Conservation (phyloP, 2,113 vertebrate species). For the Cnemophilus loriae region DNA sequence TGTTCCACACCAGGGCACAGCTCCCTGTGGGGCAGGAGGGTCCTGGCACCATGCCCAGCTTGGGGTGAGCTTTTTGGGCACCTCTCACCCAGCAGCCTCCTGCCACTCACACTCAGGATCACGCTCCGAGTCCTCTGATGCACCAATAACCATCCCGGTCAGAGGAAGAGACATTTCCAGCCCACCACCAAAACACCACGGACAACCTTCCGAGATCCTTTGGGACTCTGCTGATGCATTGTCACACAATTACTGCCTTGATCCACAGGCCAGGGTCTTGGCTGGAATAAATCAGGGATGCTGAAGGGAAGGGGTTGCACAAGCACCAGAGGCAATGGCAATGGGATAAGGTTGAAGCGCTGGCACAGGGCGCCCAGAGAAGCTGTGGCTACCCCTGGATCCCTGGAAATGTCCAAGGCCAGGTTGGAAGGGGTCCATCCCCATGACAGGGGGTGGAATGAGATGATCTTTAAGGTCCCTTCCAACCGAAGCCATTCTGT, state of each 20-base stretch:
- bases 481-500: not conserved
- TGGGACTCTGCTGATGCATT: not conserved
- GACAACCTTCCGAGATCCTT: not conserved
- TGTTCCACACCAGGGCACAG: not conserved
- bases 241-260: not conserved
- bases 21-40: accelerated
- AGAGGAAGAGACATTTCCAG: not conserved
- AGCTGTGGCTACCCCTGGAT: not conserved
- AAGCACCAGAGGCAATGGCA: accelerated
- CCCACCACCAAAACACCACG: not conserved
- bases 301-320: not conserved
- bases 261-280: not conserved
- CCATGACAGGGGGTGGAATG: not conserved
- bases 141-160: not conserved
- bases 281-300: not conserved
- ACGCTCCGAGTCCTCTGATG: not conserved
- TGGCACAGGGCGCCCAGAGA: not conserved
- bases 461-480: not conserved
- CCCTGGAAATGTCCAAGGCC: not conserved
- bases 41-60: not conserved
- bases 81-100: not conserved
- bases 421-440: not conserved
- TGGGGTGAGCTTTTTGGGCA: not conserved
- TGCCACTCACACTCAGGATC: not conserved
- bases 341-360: accelerated